phyloP scores from a whole-genome alignment of 2,888 invertebrate species.

The Perithous albicinctus region DNA sequence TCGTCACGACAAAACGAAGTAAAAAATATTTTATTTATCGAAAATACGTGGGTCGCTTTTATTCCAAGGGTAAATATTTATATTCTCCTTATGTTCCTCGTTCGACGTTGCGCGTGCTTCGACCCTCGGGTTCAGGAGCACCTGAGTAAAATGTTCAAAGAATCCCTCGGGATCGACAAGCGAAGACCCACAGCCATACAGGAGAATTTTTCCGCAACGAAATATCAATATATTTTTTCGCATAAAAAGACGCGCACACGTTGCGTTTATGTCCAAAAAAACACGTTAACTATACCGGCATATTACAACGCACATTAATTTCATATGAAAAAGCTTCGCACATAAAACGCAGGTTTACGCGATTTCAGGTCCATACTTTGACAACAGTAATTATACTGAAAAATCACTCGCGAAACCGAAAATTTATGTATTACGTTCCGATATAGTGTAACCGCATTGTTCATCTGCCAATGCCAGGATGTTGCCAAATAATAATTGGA shows the following conservation, averaged over 20 bases:
- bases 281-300: conserved; percentile 15
- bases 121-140: not conserved
- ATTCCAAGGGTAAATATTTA: conserved; percentile 24
- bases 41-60: not conserved
- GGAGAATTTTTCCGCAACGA: not conserved
- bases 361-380: not conserved
- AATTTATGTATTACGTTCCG: conserved; percentile 12
- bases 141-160: conserved; percentile 18
- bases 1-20: not conserved
- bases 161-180: not conserved
- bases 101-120: not conserved
- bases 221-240: conserved; percentile 30
- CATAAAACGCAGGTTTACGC: not conserved
- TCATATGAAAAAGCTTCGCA: not conserved
- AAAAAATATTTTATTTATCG: conserved; percentile 24
- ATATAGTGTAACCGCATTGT: not conserved
- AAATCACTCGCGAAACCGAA: not conserved
- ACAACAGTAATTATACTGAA: not conserved
- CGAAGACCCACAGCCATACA: not conserved
- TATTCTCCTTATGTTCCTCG: conserved; percentile 7
- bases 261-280: conserved; percentile 2
- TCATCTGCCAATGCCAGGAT: not conserved
- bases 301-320: not conserved
- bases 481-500: not conserved
- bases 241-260: not conserved